phyloP scores from a whole-genome alignment of 2,113 vertebrate genomes.

The Origma solitaria region DNA sequence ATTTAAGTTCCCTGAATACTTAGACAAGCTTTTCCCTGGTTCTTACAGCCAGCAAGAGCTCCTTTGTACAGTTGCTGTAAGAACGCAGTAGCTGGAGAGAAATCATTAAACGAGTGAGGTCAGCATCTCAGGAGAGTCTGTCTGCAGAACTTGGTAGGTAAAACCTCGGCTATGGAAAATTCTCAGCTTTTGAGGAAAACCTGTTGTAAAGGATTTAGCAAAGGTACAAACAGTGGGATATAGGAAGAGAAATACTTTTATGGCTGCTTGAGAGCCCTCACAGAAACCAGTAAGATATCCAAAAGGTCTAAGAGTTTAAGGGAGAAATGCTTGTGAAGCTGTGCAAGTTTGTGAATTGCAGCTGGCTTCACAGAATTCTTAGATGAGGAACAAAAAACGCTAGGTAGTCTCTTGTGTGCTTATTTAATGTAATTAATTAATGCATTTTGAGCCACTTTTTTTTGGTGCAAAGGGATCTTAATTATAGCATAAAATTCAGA shows the following conservation, averaged over 20 bases:
- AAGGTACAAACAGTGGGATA: background rate
- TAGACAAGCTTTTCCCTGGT: background rate
- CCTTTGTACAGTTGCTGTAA: background rate
- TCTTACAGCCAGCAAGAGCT: background rate
- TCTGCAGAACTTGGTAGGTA: background rate
- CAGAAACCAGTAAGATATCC: background rate
- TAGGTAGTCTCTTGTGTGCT: constrained; percentile 11
- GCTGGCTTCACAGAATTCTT: background rate
- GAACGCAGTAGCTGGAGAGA: background rate
- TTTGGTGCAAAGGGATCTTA: background rate
- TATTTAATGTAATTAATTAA: constrained; percentile 36
- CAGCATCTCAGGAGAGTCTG: background rate
- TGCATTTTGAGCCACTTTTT: background rate
- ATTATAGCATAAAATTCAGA: background rate
- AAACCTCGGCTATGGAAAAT: background rate
- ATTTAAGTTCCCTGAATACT: background rate
- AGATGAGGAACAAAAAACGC: background rate
- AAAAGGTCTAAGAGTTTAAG: background rate
- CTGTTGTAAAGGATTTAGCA: background rate
- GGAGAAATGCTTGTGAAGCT: background rate
- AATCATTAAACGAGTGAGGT: background rate
- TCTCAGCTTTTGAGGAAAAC: constrained; percentile 18
- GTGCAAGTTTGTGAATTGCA: background rate
- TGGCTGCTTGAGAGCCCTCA: background rate
- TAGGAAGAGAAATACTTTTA: background rate